These are phyloP conservation scores for Zaprionus camerounensis DNA, from an alignment of 1,140 invertebrate species.

Conservation along the genomic window DNA sequence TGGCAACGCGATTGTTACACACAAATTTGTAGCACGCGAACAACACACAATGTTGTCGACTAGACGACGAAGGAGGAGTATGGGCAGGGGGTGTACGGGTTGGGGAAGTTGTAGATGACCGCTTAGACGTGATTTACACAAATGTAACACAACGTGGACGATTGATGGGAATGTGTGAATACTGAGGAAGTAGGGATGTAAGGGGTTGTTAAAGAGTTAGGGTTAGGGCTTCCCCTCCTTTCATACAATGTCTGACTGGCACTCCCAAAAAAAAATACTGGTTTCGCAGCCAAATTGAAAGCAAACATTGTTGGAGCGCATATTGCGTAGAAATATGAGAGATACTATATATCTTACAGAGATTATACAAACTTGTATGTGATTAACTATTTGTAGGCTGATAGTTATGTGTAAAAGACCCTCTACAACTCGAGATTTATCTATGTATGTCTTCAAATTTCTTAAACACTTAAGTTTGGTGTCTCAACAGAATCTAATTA, in stretches of 20 bases:
- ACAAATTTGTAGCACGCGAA: constrained; percentile 54
- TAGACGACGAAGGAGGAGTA: background rate
- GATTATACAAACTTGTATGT: background rate
- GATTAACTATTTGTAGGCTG: background rate
- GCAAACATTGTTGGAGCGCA: background rate
- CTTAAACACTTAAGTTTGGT: too few relatives aligned
- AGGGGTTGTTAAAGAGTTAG: background rate
- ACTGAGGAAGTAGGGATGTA: background rate
- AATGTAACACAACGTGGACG: constrained; percentile 51
- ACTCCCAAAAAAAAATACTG: background rate
- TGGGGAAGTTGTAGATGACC: constrained; percentile 41
- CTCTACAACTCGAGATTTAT: too few relatives aligned
- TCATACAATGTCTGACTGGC: background rate
- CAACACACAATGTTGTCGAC: constrained; percentile 26
- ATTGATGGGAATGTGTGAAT: constrained; percentile 46
- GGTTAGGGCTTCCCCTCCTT: background rate
- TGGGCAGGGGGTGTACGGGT: background rate
- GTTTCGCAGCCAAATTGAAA: background rate
- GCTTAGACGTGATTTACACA: constrained; percentile 63
- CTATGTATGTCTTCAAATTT: too few relatives aligned
- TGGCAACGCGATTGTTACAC: constrained; percentile 30
- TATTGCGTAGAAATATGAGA: background rate
- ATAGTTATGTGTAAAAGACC: background rate
- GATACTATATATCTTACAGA: background rate
- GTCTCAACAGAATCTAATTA: too few relatives aligned